phyloP scores from a whole-genome alignment of 64 coral and sea anemone species.

The Porites australiensis region DNA sequence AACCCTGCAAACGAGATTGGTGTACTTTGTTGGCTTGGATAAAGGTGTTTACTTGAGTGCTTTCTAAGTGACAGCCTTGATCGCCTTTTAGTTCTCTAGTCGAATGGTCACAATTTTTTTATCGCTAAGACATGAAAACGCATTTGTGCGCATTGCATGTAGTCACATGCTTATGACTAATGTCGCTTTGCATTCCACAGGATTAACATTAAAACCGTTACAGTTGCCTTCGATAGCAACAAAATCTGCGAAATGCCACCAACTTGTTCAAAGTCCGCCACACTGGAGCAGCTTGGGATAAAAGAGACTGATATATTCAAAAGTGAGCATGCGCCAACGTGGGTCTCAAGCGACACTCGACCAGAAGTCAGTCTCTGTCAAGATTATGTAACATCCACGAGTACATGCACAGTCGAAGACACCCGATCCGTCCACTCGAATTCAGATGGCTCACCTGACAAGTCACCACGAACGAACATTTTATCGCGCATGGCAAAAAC shows the following conservation, averaged over 20 bases:
- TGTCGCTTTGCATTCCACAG: background rate
- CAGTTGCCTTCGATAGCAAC: slow-evolving; percentile 10
- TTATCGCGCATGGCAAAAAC: slow-evolving; percentile 90
- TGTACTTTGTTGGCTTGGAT: no score
- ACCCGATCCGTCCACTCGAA: slow-evolving; percentile 36
- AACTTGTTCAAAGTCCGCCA: background rate
- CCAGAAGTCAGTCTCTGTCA: background rate
- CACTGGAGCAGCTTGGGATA: background rate
- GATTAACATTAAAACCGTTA: slow-evolving; percentile 35
- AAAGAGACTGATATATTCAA: background rate
- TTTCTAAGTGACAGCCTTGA: no score
- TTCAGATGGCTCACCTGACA: slow-evolving; percentile 36
- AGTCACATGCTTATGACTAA: background rate
- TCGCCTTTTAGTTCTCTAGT: no score
- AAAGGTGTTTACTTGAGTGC: no score
- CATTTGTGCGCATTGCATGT: background rate
- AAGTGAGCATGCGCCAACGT: background rate
- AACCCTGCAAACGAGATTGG: no score
- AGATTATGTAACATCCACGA: slow-evolving; percentile 21
- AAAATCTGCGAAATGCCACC: background rate
- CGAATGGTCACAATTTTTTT: no score
- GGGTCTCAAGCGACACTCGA: background rate
- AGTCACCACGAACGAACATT: slow-evolving; percentile 75
- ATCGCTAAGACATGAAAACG: no score
- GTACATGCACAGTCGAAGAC: slow-evolving; percentile 43